phyloP scores from a whole-genome alignment of 2,113 vertebrate species.

The Paradoxurus hermaphroditus region DNA sequence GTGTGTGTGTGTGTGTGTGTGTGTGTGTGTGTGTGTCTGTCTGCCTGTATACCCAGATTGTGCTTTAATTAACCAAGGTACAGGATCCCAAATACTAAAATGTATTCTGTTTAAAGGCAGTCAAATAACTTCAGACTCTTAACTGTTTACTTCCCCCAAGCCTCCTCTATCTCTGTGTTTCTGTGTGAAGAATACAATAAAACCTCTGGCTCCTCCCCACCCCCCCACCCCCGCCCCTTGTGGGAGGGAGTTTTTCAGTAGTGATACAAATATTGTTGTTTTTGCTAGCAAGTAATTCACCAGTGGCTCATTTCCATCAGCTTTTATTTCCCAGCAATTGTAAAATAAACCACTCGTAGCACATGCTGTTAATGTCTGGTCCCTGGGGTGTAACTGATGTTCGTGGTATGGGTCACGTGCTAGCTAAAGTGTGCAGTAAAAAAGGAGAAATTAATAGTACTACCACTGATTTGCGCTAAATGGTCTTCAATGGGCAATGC shows the following conservation, averaged over 20 bases:
- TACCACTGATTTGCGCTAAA: conserved; percentile 67
- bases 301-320: conserved; percentile 83
- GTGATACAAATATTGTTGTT: conserved; percentile 81
- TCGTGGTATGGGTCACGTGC: conserved; percentile 80
- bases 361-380: conserved; percentile 81
- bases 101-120: conserved; percentile 51
- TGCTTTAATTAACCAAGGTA: conserved; percentile 74
- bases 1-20: conserved; percentile 17
- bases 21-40: not conserved
- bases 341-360: conserved; percentile 84
- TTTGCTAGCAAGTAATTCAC: conserved; percentile 82
- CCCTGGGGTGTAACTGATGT: conserved; percentile 81
- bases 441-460: conserved; percentile 81
- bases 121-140: conserved; percentile 25
- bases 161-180: not conserved
- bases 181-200: conserved; percentile 41
- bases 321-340: conserved; percentile 84
- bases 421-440: conserved; percentile 81
- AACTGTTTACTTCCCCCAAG: conserved; percentile 7
- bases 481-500: conserved; percentile 72
- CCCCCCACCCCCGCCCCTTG: not conserved
- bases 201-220: not conserved
- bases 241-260: conserved; percentile 48
- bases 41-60: conserved; percentile 47
- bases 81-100: conserved; percentile 50